phyloP scores from a whole-genome alignment of 2,113 vertebrate species.

The Catharus fuscescens region DNA sequence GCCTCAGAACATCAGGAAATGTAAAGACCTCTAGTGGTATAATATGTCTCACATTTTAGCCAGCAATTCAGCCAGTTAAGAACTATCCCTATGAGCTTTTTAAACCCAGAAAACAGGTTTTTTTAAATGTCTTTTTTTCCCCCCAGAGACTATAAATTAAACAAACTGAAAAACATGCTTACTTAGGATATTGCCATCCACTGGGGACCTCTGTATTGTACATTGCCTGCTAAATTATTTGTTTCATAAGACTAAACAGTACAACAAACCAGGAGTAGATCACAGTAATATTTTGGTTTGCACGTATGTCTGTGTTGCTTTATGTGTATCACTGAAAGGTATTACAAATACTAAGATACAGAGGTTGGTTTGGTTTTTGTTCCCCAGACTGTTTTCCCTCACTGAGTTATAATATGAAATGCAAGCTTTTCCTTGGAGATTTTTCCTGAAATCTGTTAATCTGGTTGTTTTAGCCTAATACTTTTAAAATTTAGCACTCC shows the following conservation, averaged over 20 bases:
- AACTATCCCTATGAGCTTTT: conserved; percentile 39
- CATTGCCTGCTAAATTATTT: conserved; percentile 36
- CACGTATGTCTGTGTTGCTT: not conserved
- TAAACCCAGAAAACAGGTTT: conserved; percentile 44
- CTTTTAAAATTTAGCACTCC: not conserved
- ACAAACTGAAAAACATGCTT: conserved; percentile 47
- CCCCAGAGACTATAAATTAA: conserved; percentile 57
- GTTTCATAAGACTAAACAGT: conserved; percentile 33
- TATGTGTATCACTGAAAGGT: not conserved
- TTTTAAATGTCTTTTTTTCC: not conserved
- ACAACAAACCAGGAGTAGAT: not conserved
- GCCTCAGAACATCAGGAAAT: not conserved
- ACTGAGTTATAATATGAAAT: not conserved
- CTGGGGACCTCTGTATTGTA: conserved; percentile 9
- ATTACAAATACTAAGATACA: not conserved
- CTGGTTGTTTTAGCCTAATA: not conserved
- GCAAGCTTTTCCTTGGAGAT: not conserved
- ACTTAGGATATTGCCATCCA: conserved; percentile 15
- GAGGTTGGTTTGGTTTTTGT: not conserved
- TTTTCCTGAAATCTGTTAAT: not conserved
- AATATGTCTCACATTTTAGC: conserved; percentile 15
- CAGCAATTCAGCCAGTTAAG: conserved; percentile 11
- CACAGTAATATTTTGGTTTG: not conserved
- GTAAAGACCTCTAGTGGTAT: conserved; percentile 1
- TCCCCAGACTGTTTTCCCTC: not conserved